phyloP scores from a whole-genome alignment of 2,113 vertebrate genomes.

The Bubo scandiacus region DNA sequence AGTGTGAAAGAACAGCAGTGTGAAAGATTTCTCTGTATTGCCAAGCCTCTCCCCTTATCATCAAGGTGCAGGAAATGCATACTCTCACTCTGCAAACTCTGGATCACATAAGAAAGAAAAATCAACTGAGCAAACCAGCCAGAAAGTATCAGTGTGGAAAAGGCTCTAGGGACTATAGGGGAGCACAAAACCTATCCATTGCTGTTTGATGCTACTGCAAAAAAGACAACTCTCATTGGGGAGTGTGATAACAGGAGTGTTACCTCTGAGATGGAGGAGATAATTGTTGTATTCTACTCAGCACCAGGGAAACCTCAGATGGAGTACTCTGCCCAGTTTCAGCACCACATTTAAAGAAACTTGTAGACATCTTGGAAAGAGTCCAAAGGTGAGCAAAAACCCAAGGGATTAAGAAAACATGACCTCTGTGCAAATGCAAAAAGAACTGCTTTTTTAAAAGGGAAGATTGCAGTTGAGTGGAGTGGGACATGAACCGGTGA shows the following conservation, averaged over 20 bases:
- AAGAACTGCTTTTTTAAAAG: not conserved
- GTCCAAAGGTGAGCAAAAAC: not conserved
- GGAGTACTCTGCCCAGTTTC: not conserved
- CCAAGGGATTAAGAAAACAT: not conserved
- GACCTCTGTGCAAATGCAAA: not conserved
- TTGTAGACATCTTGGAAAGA: not conserved
- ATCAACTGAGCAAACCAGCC: not conserved
- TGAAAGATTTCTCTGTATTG: not conserved
- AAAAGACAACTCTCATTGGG: not conserved
- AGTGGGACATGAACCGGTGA: not conserved
- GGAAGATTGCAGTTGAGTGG: not conserved
- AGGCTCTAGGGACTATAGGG: not conserved
- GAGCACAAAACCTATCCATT: not conserved
- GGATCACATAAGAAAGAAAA: not conserved
- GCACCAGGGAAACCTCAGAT: not conserved
- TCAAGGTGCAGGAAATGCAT: not conserved
- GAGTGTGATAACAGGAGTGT: not conserved
- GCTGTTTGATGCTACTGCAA: not conserved
- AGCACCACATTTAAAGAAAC: not conserved
- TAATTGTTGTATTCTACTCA: not conserved
- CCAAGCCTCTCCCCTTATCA: not conserved
- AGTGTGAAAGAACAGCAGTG: not conserved
- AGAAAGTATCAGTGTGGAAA: not conserved
- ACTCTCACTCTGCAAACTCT: not conserved
- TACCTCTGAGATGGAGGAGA: not conserved